Base-by-base conservation (phyloP, 2,888 invertebrate genomes). In the Coelopa pilipes region DNA sequence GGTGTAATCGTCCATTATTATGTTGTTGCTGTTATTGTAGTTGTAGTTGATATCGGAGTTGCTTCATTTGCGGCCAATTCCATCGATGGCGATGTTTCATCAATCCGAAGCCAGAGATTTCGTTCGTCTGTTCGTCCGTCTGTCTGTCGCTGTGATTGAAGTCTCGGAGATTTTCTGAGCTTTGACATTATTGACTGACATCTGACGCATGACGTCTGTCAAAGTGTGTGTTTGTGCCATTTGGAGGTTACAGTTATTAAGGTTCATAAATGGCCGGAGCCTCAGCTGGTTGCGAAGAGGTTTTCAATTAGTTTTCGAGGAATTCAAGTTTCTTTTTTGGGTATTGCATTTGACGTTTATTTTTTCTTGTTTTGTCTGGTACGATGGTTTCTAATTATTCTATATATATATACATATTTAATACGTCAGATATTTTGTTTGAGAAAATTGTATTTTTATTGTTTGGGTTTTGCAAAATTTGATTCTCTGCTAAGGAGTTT, bases 121-220 rank as follows among this genome's bases (percentile, higher is more conserved):
- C 19, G 55, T n/a, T 50, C 11, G 19, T 57, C 21, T 57, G 13
- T 57, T 57, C 1, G 47, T 66, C 17, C 17, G n/a, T 46, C n/a
- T 69, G 34, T 50, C 47, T 66, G 57, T 55, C 69, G 53, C 57
- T 34, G 2, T 57, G 69, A 69, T 55, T 69, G 69, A 46, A 55
- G 46, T 57, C 57, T 69, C 62, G 19, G 34, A 49, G 70, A 21
- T 50, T 49, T 45, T 70, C 50, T 50, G 70, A 45, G 45, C 70
- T 70, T 50, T 60, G 70, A 70, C 70, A 70, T 60, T 53, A 24
- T 15, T 63, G 70, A 70, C 70, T 46, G 55, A 45, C 69, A 69
- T 57, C 45, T 57, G 69, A 69, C 69, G 59, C 57, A 69, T 55
- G 69, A 13, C 21, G 69, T 12, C 53, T 50, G 69, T 59, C 57